Conservation (phyloP, 2,888 invertebrate genomes). For the Diogma glabrata region DNA sequence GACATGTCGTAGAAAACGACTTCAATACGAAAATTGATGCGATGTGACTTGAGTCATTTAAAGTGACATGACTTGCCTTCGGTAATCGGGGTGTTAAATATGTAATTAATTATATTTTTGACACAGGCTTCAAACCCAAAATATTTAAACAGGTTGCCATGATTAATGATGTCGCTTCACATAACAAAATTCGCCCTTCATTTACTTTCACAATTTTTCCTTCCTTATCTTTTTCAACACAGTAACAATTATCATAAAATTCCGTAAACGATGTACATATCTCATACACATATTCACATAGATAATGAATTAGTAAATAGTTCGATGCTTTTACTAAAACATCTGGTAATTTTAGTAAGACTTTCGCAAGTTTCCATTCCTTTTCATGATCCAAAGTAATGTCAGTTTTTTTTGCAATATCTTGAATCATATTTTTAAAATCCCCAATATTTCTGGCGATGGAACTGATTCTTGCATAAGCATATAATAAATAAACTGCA, state of each 20-base stretch:
- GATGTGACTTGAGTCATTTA: too few relatives aligned
- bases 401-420: conserved; percentile 45
- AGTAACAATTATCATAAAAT: conserved; percentile 96
- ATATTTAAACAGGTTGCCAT: conserved; percentile 82
- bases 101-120: conserved; percentile 92
- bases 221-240: conserved; percentile 79
- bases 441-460: conserved; percentile 57
- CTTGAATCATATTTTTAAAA: conserved; percentile 44
- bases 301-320: conserved; percentile 69
- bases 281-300: conserved; percentile 95
- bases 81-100: too few relatives aligned
- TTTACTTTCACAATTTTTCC: conserved; percentile 76
- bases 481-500: conserved; percentile 93
- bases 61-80: too few relatives aligned
- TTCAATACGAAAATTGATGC: too few relatives aligned
- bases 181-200: conserved; percentile 74
- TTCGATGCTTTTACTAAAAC: conserved; percentile 68
- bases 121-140: conserved; percentile 82
- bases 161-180: conserved; percentile 82
- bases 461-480: conserved; percentile 85
- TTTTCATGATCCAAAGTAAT: conserved; percentile 75
- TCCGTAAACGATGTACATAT: conserved; percentile 87
- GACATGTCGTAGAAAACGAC: too few relatives aligned
- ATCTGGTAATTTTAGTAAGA: conserved; percentile 76
- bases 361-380: conserved; percentile 90